A percentile compares a stretch with the other conserved stretches of the same genome.
Conservation (phyloP, 2,888 invertebrate species). For the Sminthurides aquaticus region DNA sequence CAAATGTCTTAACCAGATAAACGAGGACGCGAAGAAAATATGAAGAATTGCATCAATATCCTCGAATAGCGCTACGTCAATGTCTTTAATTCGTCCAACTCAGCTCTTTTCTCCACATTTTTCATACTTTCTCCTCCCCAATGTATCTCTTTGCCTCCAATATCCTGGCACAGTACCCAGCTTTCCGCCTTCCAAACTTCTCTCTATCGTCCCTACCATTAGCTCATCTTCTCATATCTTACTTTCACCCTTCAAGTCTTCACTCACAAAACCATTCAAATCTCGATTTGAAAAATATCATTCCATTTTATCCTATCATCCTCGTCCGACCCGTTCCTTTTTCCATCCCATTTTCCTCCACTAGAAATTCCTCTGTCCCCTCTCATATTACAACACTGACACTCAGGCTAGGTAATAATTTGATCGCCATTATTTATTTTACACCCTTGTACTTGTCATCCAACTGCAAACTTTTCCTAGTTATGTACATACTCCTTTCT, state of each 20-base stretch:
- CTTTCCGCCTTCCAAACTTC: neutral
- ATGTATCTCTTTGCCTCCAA: neutral
- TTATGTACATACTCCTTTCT: too few species aligned
- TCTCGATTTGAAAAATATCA: neutral
- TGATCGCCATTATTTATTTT: too few species aligned
- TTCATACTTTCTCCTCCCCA: neutral
- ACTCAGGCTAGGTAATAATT: too few species aligned
- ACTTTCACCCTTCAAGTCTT: neutral
- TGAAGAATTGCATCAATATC: too few species aligned
- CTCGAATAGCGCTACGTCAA: neutral
- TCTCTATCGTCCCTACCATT: neutral
- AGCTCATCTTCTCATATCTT: neutral
- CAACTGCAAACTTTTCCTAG: too few species aligned
- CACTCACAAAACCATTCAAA: neutral
- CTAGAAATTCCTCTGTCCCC: too few species aligned
- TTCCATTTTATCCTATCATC: neutral
- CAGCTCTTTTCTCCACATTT: neutral
- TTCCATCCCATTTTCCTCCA: neutral
- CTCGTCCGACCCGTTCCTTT: neutral
- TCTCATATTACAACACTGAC: too few species aligned
- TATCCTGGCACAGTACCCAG: neutral
- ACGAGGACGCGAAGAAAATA: too few species aligned
- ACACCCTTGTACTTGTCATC: too few species aligned
- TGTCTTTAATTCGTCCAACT: neutral
- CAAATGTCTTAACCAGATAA: neutral